Conservation (phyloP, 2,113 vertebrate species). For the Triplophysa dalaica region DNA sequence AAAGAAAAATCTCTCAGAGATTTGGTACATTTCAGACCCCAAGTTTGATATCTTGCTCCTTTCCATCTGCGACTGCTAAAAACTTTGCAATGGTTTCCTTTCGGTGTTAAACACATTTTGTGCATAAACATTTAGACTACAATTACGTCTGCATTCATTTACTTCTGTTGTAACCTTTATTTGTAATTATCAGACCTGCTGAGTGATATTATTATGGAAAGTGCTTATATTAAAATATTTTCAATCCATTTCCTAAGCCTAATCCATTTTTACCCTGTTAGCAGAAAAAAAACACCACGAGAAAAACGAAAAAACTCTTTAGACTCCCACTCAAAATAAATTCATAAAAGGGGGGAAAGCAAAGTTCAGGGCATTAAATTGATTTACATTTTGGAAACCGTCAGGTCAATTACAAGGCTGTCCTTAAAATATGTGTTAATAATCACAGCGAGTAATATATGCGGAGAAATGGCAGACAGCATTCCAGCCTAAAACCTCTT, state of each 20-base stretch:
- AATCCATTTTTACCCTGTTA: constrained; percentile 33
- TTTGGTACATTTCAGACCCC: constrained; percentile 29
- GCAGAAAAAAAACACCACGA: constrained; percentile 8
- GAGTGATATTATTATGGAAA: not conserved
- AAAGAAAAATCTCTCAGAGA: not conserved
- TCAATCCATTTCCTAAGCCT: not conserved
- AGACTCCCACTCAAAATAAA: constrained; percentile 27
- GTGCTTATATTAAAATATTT: not conserved
- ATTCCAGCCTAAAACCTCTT: constrained; percentile 62
- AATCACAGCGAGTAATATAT: constrained; percentile 62
- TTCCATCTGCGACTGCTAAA: constrained; percentile 33
- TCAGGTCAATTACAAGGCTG: constrained; percentile 61
- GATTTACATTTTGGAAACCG: constrained; percentile 60
- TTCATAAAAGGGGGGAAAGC: constrained; percentile 31
- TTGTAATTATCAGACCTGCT: constrained; percentile 9
- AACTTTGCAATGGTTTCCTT: constrained; percentile 9
- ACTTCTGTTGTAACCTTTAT: constrained; percentile 6
- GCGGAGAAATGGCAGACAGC: constrained; percentile 52
- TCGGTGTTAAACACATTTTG: not conserved
- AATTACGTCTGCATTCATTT: constrained; percentile 13
- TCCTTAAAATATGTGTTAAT: constrained; percentile 63
- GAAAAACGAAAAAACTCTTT: constrained; percentile 5
- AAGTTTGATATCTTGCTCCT: constrained; percentile 25
- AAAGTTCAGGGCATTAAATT: constrained; percentile 53
- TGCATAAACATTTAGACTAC: not conserved